phyloP scores from a whole-genome alignment of 1,140 invertebrate genomes.

The Papilio aristodemus region DNA sequence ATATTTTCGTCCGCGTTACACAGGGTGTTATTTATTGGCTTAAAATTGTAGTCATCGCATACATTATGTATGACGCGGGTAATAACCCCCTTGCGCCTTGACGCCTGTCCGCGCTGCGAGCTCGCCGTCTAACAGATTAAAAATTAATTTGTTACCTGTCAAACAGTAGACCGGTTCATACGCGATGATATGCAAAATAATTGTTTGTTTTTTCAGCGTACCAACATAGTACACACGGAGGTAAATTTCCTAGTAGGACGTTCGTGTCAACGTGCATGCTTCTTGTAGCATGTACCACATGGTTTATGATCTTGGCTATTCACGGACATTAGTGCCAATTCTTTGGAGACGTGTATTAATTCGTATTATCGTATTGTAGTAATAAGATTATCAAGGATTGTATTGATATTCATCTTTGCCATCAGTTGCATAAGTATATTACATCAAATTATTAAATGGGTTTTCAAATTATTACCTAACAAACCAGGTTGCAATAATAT shows the following conservation, averaged over 20 bases:
- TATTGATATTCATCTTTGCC: too few species aligned
- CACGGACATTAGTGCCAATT: too few species aligned
- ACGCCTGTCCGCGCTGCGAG: slow-evolving; percentile 40
- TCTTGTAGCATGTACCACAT: too few species aligned
- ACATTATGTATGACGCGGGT: slow-evolving; percentile 70
- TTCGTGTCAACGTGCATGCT: not conserved
- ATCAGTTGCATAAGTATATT: too few species aligned
- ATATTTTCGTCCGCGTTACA: slow-evolving; percentile 73
- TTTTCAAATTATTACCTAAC: too few species aligned
- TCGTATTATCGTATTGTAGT: too few species aligned
- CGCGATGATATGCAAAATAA: not conserved
- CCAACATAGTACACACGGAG: not conserved
- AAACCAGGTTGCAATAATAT: not conserved
- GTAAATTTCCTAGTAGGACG: not conserved
- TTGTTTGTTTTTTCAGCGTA: slow-evolving; percentile 20
- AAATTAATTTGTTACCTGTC: slow-evolving; percentile 35
- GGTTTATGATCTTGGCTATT: too few species aligned
- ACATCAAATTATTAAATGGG: too few species aligned
- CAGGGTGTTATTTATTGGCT: slow-evolving; percentile 74
- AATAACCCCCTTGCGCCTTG: slow-evolving; percentile 59
- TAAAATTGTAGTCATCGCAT: slow-evolving; percentile 77
- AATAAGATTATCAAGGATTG: too few species aligned
- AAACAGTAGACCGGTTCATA: not conserved
- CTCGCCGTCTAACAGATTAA: slow-evolving; percentile 28
- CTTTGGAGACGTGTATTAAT: too few species aligned